These are phyloP conservation scores for Montipora efflorescens DNA, from an alignment of 64 coral and sea anemone species.

Conservation along the genomic window DNA sequence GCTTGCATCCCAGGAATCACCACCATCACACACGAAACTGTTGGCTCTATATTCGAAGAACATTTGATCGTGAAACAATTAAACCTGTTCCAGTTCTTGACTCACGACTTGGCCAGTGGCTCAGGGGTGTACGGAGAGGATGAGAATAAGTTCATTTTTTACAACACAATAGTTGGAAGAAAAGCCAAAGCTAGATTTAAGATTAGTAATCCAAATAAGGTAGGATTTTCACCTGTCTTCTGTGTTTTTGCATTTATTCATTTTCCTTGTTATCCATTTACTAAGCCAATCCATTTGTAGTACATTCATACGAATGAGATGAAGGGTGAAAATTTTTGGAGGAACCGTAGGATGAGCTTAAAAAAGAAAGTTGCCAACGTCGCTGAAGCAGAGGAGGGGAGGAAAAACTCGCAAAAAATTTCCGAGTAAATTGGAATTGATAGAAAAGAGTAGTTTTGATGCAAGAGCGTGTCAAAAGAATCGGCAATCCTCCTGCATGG, in stretches of 20 bases:
- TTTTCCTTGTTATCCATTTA: not conserved
- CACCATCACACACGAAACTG: constrained; percentile 64
- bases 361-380: no score
- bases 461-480: no score
- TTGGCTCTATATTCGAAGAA: constrained; percentile 99
- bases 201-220: constrained; percentile 96
- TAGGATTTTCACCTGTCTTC: not conserved
- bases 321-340: no score
- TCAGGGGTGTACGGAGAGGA: constrained; percentile 97
- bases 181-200: constrained; percentile 93
- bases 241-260: not conserved
- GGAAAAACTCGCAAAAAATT: no score
- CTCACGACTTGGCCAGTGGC: constrained; percentile 88
- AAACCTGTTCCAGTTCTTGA: constrained; percentile 86
- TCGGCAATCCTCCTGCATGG: no score
- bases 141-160: constrained; percentile 98
- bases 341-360: no score
- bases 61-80: constrained; percentile 94
- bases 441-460: no score
- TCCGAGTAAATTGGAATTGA: no score
- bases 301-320: no score
- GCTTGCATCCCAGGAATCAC: constrained; percentile 92
- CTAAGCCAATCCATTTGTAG: no score
- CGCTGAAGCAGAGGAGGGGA: no score
- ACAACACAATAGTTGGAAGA: constrained; percentile 92